These are phyloP conservation scores for Brotula barbata DNA, from an alignment of 2,797 vertebrate genomes.

Conservation along the genomic window DNA sequence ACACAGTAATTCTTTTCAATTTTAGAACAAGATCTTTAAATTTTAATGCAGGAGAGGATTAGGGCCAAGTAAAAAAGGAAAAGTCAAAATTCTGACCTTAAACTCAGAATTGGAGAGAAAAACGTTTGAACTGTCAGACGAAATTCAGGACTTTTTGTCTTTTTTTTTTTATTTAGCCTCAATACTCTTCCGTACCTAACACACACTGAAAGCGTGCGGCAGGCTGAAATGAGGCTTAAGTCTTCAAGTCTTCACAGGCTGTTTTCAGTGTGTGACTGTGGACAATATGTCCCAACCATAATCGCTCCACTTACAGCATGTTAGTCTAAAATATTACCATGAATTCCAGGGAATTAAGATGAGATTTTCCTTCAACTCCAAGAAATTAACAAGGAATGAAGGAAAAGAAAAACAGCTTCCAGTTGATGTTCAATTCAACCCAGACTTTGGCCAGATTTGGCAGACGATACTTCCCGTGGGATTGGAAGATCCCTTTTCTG, in stretches of 20 bases:
- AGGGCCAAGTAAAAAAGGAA: no score
- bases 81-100: no score
- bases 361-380: background rate
- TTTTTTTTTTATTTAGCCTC: no score
- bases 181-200: no score
- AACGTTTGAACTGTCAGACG: no score
- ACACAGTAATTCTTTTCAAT: background rate
- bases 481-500: no score
- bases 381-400: conserved; percentile 6
- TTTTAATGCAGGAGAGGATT: no score
- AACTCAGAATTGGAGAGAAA: no score
- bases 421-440: background rate
- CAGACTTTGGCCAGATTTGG: background rate
- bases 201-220: background rate
- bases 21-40: no score
- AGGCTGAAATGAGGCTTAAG: background rate
- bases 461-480: no score
- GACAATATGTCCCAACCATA: background rate
- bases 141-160: no score
- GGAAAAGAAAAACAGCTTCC: background rate
- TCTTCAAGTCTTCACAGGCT: background rate
- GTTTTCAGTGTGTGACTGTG: background rate
- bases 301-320: background rate
- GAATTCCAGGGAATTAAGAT: background rate
- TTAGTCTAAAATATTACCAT: conserved; percentile 2